These are phyloP conservation scores for Gastracanthus pulcherrimus DNA, from an alignment of 2,888 invertebrate genomes.

Conservation along the genomic window DNA sequence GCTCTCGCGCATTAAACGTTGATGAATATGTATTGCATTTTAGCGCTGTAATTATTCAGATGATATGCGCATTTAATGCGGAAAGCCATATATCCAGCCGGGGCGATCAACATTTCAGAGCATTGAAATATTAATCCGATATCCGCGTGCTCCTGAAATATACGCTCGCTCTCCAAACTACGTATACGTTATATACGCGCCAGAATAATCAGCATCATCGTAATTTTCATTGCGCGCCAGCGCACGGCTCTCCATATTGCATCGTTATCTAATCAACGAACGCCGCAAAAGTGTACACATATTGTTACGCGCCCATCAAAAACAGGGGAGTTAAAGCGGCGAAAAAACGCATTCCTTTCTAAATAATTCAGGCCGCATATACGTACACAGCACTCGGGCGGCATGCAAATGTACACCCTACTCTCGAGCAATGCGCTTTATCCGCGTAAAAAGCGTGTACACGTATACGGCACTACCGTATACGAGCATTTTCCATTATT, in stretches of 20 bases:
- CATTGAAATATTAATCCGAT: conserved; percentile 24
- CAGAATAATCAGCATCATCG: conserved; percentile 21
- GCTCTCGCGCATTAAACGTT: not conserved
- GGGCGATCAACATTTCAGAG: conserved; percentile 36
- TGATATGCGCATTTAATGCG: conserved; percentile 23
- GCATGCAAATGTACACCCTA: not conserved
- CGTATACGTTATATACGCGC: not conserved
- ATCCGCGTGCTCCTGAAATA: not conserved
- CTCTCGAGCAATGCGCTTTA: not conserved
- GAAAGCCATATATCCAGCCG: conserved; percentile 39
- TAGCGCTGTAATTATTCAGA: conserved; percentile 45
- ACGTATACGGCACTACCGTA: not conserved
- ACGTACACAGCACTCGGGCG: not conserved
- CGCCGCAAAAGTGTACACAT: not conserved
- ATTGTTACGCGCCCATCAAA: not conserved
- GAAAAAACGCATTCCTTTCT: not conserved
- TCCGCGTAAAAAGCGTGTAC: not conserved
- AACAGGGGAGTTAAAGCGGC: not conserved
- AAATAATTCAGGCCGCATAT: not conserved
- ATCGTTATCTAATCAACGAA: conserved; percentile 23
- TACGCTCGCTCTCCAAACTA: not conserved
- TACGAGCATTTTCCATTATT: conserved; percentile 36
- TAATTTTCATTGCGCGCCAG: conserved; percentile 59
- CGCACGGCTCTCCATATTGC: no score
- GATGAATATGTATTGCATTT: conserved; percentile 49